phyloP scores from a whole-genome alignment of 2,888 invertebrate genomes.

The Drosophila barbarae region DNA sequence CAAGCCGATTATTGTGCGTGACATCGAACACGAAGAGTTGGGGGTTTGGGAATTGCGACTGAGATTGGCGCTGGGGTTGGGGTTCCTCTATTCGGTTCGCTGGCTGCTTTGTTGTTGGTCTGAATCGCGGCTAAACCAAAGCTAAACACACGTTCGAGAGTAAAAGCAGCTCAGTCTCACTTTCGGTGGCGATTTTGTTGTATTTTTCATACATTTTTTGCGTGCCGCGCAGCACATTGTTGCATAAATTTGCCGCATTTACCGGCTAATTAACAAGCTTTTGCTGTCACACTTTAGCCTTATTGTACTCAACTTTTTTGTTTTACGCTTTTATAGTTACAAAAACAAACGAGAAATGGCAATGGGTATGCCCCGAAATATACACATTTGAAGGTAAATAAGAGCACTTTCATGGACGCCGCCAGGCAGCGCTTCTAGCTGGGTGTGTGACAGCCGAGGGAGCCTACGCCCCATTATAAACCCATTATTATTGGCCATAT shows the following conservation, averaged over 20 bases:
- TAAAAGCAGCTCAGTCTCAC: slow-evolving; percentile 52
- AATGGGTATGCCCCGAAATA: neutral
- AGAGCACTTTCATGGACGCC: neutral
- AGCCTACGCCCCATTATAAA: neutral
- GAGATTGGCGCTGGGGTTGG: neutral
- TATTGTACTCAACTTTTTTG: neutral
- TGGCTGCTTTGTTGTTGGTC: slow-evolving; percentile 7
- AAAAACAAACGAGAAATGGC: neutral
- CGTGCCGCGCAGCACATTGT: slow-evolving; percentile 6
- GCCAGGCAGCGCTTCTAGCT: neutral
- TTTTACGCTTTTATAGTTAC: neutral
- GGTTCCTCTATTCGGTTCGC: slow-evolving; percentile 17
- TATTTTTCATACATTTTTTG: slow-evolving; percentile 2
- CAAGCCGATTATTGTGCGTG: slow-evolving; percentile 40
- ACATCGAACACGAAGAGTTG: slow-evolving; percentile 16
- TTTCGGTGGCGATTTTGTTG: slow-evolving; percentile 23
- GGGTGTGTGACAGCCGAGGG: neutral
- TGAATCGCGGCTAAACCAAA: slow-evolving; percentile 3
- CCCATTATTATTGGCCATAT: neutral
- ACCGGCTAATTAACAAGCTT: slow-evolving; percentile 18
- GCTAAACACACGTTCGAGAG: slow-evolving; percentile 61
- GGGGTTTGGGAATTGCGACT: neutral
- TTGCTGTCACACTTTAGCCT: slow-evolving; percentile 7
- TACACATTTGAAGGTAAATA: neutral
- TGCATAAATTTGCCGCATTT: slow-evolving; percentile 39